Conservation (phyloP, 2,888 invertebrate genomes). For the Iphiclides podalirius region DNA sequence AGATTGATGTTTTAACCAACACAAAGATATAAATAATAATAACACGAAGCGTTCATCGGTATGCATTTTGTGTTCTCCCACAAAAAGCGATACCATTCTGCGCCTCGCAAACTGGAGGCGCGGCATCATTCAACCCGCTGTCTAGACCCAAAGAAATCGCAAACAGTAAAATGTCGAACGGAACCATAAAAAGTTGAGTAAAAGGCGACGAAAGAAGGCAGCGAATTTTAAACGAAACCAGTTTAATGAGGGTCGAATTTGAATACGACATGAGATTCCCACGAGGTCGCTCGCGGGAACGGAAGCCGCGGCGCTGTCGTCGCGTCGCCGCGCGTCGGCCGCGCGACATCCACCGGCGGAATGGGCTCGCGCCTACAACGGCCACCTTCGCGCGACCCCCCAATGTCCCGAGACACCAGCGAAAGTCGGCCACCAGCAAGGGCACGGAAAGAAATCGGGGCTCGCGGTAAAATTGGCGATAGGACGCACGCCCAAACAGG, state of each 20-base stretch:
- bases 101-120: too few relatives aligned
- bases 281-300: conserved; percentile 77
- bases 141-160: too few relatives aligned
- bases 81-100: too few relatives aligned
- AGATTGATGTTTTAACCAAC: too few relatives aligned
- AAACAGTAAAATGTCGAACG: too few relatives aligned
- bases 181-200: conserved; percentile 79
- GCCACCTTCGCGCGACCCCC: conserved; percentile 34
- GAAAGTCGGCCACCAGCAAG: conserved; percentile 16
- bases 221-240: conserved; percentile 78
- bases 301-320: conserved; percentile 70
- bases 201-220: conserved; percentile 80
- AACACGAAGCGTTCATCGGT: too few relatives aligned
- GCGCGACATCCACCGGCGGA: too few relatives aligned
- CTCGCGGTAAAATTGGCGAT: conserved; percentile 42
- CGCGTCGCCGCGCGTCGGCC: conserved; percentile 40
- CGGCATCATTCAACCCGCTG: too few relatives aligned
- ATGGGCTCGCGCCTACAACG: conserved; percentile 34
- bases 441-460: conserved; percentile 39
- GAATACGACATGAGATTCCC: conserved; percentile 79
- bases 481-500: conserved; percentile 47
- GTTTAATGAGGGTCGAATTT: conserved; percentile 81
- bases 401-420: conserved; percentile 21
- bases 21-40: too few relatives aligned
- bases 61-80: too few relatives aligned